Conservation (phyloP, 2,888 invertebrate species). For the Trissolcus japonicus region DNA sequence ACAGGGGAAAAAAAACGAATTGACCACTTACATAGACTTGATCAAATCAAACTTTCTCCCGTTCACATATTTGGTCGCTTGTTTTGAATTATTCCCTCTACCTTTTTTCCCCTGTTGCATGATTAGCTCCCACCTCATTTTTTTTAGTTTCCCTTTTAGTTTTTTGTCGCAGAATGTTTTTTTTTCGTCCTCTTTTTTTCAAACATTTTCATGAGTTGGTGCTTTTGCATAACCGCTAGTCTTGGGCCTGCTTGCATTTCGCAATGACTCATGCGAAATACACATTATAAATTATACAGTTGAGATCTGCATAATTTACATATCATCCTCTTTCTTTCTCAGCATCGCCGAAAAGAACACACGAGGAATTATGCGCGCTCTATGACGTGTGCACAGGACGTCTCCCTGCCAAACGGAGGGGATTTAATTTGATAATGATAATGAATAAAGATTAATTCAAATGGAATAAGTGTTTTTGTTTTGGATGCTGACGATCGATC, state of each 20-base stretch:
- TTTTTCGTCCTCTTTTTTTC: slow-evolving; percentile 2
- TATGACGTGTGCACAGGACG: slow-evolving; percentile 8
- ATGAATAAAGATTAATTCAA: background rate
- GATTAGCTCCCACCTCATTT: background rate
- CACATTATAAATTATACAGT: slow-evolving; percentile 45
- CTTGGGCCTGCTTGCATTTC: slow-evolving; percentile 19
- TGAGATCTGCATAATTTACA: slow-evolving; percentile 41
- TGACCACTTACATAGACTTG: slow-evolving; percentile 2
- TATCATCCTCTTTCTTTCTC: slow-evolving; percentile 37
- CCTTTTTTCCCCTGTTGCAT: background rate
- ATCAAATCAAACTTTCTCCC: slow-evolving; percentile 39
- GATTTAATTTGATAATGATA: slow-evolving; percentile 13
- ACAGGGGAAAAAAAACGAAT: background rate
- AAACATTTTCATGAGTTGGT: slow-evolving; percentile 21
- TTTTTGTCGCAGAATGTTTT: slow-evolving; percentile 15
- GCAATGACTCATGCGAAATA: slow-evolving; percentile 37
- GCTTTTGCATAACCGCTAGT: slow-evolving; percentile 25
- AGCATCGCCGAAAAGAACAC: slow-evolving; percentile 24
- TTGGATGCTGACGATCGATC: background rate
- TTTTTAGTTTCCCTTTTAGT: background rate
- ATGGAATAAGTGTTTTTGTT: background rate
- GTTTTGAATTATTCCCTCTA: slow-evolving; percentile 14
- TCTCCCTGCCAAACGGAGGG: slow-evolving; percentile 17
- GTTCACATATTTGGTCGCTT: slow-evolving; percentile 25
- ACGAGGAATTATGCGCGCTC: slow-evolving; percentile 29